A percentile compares a stretch with the other conserved stretches of the same genome.
These are phyloP conservation scores for Seriola dumerili DNA, from an alignment of 2,113 vertebrate genomes.

Conservation along the genomic window DNA sequence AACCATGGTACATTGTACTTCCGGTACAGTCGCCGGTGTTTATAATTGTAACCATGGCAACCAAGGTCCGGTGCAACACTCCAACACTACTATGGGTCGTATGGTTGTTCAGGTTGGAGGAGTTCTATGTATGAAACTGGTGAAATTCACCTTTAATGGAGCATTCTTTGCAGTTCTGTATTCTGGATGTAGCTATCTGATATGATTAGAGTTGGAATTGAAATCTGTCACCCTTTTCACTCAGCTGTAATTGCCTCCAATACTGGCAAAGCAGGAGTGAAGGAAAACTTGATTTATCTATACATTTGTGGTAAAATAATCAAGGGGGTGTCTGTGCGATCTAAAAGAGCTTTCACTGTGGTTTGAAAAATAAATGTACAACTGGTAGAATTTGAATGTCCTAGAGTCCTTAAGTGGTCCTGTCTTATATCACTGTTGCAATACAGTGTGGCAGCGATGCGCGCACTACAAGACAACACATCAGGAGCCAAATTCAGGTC, in stretches of 20 bases:
- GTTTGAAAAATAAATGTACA: background rate
- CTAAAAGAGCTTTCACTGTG: background rate
- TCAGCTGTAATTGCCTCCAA: background rate
- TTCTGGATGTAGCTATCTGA: background rate
- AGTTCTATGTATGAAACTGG: background rate
- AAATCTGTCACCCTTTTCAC: background rate
- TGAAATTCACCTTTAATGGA: background rate
- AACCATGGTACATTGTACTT: no score
- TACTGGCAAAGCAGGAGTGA: background rate
- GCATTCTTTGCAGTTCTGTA: background rate
- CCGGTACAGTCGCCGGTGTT: no score
- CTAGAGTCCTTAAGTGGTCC: background rate
- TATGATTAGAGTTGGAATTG: background rate
- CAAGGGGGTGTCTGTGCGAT: background rate
- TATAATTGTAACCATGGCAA: no score
- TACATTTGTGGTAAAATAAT: background rate
- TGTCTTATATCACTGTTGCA: background rate
- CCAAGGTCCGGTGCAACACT: no score
- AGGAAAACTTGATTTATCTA: background rate
- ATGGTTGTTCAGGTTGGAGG: no score
- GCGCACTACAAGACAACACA: constrained; percentile 8
- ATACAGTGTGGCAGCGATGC: background rate
- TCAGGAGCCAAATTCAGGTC: constrained; percentile 11
- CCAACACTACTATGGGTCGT: no score
- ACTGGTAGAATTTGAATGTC: background rate